A percentile compares a stretch with the other conserved stretches of the same genome.
Evolutionary conservation across 2,888 invertebrate species (phyloP).

Genomic region (Fragum sueziense): DNA sequence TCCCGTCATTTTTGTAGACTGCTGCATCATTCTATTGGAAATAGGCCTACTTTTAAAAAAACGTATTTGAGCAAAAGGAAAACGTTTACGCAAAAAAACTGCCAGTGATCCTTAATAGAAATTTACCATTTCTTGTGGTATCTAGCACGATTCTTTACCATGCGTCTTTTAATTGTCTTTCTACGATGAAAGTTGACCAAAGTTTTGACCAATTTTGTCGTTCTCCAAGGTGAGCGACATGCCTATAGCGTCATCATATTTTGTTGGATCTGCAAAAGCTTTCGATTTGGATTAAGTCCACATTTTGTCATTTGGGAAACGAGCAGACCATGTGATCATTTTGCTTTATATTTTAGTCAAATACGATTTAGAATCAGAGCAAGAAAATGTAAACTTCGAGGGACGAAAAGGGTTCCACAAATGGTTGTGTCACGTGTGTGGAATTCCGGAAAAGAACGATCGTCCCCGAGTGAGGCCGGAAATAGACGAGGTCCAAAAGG

Average conservation of each 20-base stretch:
- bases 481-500: constrained; percentile 22
- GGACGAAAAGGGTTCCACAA: background rate
- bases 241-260: background rate
- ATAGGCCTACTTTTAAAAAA: background rate
- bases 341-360: background rate
- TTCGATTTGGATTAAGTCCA: background rate
- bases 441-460: constrained; percentile 26
- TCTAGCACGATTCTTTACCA: background rate
- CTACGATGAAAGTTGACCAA: background rate
- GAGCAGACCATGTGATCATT: background rate
- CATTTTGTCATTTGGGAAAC: background rate
- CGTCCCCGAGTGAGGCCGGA: background rate
- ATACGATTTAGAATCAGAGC: constrained; percentile 5
- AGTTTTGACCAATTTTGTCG: background rate
- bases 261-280: background rate
- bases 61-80: background rate
- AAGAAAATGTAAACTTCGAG: background rate
- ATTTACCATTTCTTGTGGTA: background rate
- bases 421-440: constrained; percentile 38
- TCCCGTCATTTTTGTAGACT: background rate
- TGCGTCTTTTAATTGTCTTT: background rate
- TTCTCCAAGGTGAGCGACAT: background rate
- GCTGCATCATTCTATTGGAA: background rate
- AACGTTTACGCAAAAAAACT: background rate
- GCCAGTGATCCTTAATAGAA: background rate